phyloP scores from a whole-genome alignment of 2,888 invertebrate genomes.

The Pinctada fucata region DNA sequence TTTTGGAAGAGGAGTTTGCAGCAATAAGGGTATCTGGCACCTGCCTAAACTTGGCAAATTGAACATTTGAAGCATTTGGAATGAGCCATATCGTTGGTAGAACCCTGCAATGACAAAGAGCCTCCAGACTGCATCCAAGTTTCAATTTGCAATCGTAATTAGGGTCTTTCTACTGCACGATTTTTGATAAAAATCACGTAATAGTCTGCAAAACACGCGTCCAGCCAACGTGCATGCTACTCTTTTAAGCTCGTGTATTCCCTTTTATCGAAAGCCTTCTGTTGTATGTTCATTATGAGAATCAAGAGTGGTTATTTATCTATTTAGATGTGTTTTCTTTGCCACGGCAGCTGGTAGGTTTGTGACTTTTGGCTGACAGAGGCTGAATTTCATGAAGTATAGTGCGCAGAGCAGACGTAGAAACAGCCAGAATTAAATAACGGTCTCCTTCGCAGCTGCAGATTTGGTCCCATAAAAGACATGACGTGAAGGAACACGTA shows the following conservation, averaged over 20 bases:
- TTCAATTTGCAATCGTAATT: constrained; percentile 31
- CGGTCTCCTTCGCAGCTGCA: constrained; percentile 18
- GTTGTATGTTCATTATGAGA: constrained; percentile 25
- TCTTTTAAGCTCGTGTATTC: constrained; percentile 15
- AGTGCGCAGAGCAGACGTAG: constrained; percentile 5
- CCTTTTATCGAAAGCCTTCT: constrained; percentile 31
- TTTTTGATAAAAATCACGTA: constrained; percentile 25
- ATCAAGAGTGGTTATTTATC: constrained; percentile 55
- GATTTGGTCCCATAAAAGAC: constrained; percentile 24
- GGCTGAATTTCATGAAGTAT: constrained; percentile 12
- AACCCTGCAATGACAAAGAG: constrained; percentile 22
- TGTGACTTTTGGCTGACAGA: constrained; percentile 30
- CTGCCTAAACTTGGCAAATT: constrained; percentile 21
- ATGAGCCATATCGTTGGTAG: constrained; percentile 27
- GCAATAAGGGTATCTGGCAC: constrained; percentile 13
- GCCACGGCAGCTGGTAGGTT: constrained; percentile 43
- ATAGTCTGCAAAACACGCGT: constrained; percentile 24
- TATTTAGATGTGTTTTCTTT: constrained; percentile 50
- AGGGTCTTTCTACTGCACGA: constrained; percentile 27
- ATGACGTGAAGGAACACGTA: constrained; percentile 28
- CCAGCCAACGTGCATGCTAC: constrained; percentile 10
- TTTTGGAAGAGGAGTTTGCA: neutral
- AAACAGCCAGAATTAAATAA: constrained; percentile 6
- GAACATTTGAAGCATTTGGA: constrained; percentile 18
- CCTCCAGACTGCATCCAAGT: constrained; percentile 5